Conservation (phyloP, 2,797 vertebrate genomes). For the Geotrypetes seraphini region DNA sequence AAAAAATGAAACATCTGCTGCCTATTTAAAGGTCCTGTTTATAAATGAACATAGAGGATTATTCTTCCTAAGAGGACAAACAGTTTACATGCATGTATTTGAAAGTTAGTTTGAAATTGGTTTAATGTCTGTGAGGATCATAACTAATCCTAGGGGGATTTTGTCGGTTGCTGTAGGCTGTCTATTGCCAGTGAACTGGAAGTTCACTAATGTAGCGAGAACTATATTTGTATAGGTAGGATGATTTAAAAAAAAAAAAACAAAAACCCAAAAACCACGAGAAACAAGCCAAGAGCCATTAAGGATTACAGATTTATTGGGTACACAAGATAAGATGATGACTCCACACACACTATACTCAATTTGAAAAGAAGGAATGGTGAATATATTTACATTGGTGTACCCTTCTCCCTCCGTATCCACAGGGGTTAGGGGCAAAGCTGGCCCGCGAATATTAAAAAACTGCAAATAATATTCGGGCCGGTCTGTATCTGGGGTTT, state of each 20-base stretch:
- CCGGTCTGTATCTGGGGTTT: no score
- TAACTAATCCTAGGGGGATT: slow-evolving; percentile 15
- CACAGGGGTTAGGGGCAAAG: no score
- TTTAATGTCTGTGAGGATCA: slow-evolving; percentile 21
- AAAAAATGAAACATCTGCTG: slow-evolving; percentile 59
- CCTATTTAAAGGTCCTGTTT: slow-evolving; percentile 50
- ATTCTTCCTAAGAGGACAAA: slow-evolving; percentile 33
- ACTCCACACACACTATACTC: no score
- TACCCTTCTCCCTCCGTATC: no score
- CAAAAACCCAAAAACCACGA: slow-evolving; percentile 18
- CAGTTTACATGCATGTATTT: slow-evolving; percentile 35
- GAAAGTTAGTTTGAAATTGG: slow-evolving; percentile 35
- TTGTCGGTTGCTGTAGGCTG: slow-evolving; percentile 8
- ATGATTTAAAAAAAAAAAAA: no score
- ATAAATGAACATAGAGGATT: slow-evolving; percentile 40
- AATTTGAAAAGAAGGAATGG: no score
- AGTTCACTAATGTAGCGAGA: slow-evolving; percentile 15
- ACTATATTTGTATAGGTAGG: slow-evolving; percentile 10
- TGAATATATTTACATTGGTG: no score
- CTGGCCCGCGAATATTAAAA: no score
- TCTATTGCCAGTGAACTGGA: slow-evolving; percentile 17
- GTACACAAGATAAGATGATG: no score
- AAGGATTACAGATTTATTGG: no score
- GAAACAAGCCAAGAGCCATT: no score
- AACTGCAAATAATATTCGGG: no score